Evolutionary conservation across 2,113 vertebrate genomes (phyloP), one percentile per base, ranked within the genome.

Genomic region (Macquaria australasica): DNA sequence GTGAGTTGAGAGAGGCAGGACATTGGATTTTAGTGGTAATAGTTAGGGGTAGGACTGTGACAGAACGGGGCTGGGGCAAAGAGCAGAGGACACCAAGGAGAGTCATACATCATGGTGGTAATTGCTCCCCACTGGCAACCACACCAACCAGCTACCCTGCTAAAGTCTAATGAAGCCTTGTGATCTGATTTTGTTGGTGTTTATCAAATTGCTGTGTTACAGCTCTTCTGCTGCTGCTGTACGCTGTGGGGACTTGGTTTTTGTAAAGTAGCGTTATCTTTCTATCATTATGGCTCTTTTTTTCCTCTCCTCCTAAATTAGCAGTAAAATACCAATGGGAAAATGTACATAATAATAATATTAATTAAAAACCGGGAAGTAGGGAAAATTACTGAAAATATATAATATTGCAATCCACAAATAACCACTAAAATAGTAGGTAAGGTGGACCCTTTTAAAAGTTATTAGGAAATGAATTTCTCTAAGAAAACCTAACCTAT

Each of bases 51-150:
- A 6, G 43, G 82, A 89, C 63, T 14, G 70, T 85, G 87, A 83
- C 73, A 53, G 76, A 86, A 82, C 73, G 20, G 59, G 12, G 72
- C 76, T 73, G 60, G 80, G 81, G 50, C 86, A 84, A 84, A 81
- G 81, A 79, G 87, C 87, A 83, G 81, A 91, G 90, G 88, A 91
- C 86, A 75, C 60, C 62, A 59, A 89, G 86, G 88, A 89, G 86
- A 90, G 64, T 91, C 88, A 80, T 94, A 85, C 88, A 91, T 94
- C 93, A 93, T 56, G n/a, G 58, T 23, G 76, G 89, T 95, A 92
- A 93, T 93, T 94, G 88, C 18, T 83, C 82, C 82, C 87, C 82
- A 86, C 73, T 86, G 82, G 89, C 86, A 77, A 78, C 56, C 53
- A 39, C 68, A 34, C 53, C 25, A 66, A 28, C 43, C 28, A 86